Evolutionary conservation across 2,888 invertebrate genomes (phyloP), one percentile per base, ranked within the genome.

Genomic region (Embidobia sp.): DNA sequence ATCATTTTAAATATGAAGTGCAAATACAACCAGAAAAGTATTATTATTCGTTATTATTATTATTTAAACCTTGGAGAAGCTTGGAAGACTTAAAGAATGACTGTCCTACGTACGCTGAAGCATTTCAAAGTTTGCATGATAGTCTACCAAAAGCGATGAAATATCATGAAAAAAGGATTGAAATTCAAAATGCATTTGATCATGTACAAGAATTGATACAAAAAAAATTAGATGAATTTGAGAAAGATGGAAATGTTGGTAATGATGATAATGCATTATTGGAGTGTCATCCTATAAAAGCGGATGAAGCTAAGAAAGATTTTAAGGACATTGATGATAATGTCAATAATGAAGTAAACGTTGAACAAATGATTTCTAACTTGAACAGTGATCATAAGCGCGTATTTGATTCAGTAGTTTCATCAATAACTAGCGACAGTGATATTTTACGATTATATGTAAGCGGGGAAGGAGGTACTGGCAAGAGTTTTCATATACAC

Each of bases 61-160:
- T 84, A 35, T 82, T 83, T 51, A 72, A 80, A 48, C 81, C 83
- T 19, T 84, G 82, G 83, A 27, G 82, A 18, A 26, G 42, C 15
- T 33, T 74, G 16, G 76, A 80, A 44, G 82, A 83, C 11, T 59
- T 82, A 2, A 81, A 80, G 53, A 55, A 73, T 19, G 69, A 66
- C 22, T 53, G 13, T 64, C 35, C 74, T 1, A 78, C 81, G 10
- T 82, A 81, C 59, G 69, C 77, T 3, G 81, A 81, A 10, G 78
- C 82, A 0, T 81, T 83, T 63, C 46, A 31, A 29, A 35, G 35
- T 7, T 35, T 35, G 8, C 2, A 35, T 3, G 3, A 2, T 2
- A 13, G 13, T 35, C 13, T 35, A 13, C 13, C 2, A 2, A 13
- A 2, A 5, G 13, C 15, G 3, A 35, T 35, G 35, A 2, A 35